Base-by-base conservation (phyloP, 2,888 invertebrate genomes). In the Fabriciana adippe region DNA sequence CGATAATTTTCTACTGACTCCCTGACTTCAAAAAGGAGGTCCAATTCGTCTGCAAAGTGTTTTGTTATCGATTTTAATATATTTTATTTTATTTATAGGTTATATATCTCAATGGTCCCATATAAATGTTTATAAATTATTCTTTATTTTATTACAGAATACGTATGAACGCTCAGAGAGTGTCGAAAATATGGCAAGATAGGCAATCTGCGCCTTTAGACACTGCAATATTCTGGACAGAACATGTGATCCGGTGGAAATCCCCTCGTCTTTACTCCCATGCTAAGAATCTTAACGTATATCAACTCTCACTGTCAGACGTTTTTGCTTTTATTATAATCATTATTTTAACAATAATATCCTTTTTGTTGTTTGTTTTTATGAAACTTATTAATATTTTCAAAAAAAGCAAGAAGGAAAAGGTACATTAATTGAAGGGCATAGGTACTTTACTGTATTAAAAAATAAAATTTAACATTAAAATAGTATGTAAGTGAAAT, bases 201-300 rank as follows among this genome's bases (percentile, higher is more conserved):
- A 86, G 94, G 3, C 88, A 89, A 64, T 83, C 85, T 15, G 80
- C 90, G 6, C 94, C 94, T 0, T 71, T 94, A 35, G 92, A 94
- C 65, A 93, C 92, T 0, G 94, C 94, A 0, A 84, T 94, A 0
- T 94, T 93, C 86, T 94, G 94, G 90, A 89, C 93, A 45, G 94
- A 94, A 71, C 85, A 94, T 68, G 89, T 94, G 31, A 81, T 94
- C 48, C 80, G 91, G 21, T 92, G 92, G 90, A 90, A 80, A 60
- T 72, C 75, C 1, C 84, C 88, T 16, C 84, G 81, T 0, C 79
- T 91, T 0, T 82, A 88, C 73, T 83, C 89, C 0, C 59, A 77
- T 1, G 79, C 90, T 0, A 81, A 85, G 61, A 81, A 92, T 66
- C 78, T 91, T 6, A 80, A 81, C 1, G 68, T 85, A 72, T 81